Conservation (phyloP, 2,888 invertebrate genomes). For the Nowickia ferox region DNA sequence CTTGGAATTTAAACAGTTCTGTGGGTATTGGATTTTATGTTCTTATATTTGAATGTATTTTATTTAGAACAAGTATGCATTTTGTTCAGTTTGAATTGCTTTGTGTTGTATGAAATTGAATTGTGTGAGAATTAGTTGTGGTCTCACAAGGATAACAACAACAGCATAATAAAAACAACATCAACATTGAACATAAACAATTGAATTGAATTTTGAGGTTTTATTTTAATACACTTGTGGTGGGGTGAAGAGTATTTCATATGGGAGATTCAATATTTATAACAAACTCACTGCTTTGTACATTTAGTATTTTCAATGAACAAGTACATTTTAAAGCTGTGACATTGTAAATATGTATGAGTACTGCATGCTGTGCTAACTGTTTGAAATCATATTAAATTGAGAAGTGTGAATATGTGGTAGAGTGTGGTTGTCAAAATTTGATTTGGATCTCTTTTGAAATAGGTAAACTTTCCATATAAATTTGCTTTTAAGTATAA, state of each 20-base stretch:
- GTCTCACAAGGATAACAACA: slow-evolving; percentile 59
- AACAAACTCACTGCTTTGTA: neutral
- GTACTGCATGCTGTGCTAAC: neutral
- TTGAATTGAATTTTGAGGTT: slow-evolving; percentile 68
- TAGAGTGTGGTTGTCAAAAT: neutral
- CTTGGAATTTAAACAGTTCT: slow-evolving; percentile 1
- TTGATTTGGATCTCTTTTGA: too few relatives aligned
- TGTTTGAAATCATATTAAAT: neutral
- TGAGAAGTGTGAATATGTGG: neutral
- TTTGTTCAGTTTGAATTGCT: slow-evolving; percentile 41
- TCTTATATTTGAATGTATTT: neutral
- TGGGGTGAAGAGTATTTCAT: slow-evolving; percentile 19
- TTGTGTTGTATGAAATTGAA: slow-evolving; percentile 63
- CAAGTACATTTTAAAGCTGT: neutral
- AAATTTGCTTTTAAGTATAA: too few relatives aligned
- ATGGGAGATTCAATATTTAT: slow-evolving; percentile 45
- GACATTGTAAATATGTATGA: neutral
- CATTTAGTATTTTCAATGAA: neutral
- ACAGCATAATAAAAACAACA: slow-evolving; percentile 48
- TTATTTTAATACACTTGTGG: slow-evolving; percentile 65
- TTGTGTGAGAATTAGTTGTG: slow-evolving; percentile 80
- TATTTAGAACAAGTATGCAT: neutral
- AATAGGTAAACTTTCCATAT: too few relatives aligned
- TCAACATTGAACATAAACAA: slow-evolving; percentile 50
- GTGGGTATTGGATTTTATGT: neutral